Evolutionary conservation across 2,888 invertebrate genomes (phyloP).

Genomic region (Amphipoea oculea): DNA sequence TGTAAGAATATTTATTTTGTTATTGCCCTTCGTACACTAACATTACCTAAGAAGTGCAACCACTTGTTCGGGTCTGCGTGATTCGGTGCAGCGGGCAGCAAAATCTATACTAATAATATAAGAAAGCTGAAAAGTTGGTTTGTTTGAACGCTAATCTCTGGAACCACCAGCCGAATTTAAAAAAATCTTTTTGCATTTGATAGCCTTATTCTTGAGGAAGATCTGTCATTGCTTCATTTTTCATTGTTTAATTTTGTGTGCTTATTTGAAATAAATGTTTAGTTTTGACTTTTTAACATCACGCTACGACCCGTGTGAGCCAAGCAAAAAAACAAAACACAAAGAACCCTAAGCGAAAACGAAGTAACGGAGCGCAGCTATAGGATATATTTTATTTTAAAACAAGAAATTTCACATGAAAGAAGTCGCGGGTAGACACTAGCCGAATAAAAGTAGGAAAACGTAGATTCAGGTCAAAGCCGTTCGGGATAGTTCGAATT

Average conservation of each 20-base stretch:
- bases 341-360: neutral
- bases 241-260: neutral
- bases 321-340: neutral
- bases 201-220: neutral
- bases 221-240: neutral
- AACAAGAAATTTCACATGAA: neutral
- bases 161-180: neutral
- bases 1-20: constrained; percentile 79
- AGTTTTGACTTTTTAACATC: neutral
- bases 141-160: neutral
- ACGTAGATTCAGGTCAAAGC: neutral
- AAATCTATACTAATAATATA: neutral
- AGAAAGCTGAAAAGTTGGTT: neutral
- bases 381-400: too few species aligned
- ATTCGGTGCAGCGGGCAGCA: neutral
- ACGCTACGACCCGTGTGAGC: neutral
- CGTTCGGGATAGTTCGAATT: neutral
- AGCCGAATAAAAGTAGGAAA: neutral
- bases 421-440: neutral
- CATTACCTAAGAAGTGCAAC: neutral
- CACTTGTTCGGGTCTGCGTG: neutral
- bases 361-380: neutral
- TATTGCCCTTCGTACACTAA: neutral
- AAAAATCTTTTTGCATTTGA: neutral
- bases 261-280: neutral